These are phyloP conservation scores for Pagrus major DNA, from an alignment of 2,113 vertebrate genomes.

Conservation along the genomic window DNA sequence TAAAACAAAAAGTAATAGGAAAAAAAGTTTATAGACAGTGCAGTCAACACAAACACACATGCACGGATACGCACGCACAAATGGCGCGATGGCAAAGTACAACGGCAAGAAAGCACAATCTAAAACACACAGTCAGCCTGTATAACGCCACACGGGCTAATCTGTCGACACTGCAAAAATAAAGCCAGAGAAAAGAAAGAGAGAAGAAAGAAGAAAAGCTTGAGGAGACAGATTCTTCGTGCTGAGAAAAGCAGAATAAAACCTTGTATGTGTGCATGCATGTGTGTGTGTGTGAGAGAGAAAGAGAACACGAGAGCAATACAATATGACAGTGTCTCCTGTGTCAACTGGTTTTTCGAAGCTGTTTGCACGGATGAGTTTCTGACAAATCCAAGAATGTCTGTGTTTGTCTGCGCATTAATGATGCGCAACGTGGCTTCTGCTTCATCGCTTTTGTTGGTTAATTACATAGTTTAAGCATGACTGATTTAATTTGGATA, in stretches of 20 bases:
- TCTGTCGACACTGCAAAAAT: slow-evolving; percentile 67
- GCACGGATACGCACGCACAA: slow-evolving; percentile 11
- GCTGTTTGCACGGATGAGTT: not conserved
- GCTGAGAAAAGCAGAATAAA: slow-evolving; percentile 65
- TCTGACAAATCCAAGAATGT: not conserved
- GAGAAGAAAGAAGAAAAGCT: slow-evolving; percentile 43
- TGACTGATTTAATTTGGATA: slow-evolving; percentile 24
- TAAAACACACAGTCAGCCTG: slow-evolving; percentile 41
- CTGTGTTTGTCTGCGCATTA: slow-evolving; percentile 6
- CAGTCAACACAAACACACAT: slow-evolving; percentile 17
- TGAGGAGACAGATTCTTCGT: slow-evolving; percentile 41
- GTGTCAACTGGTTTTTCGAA: slow-evolving; percentile 42
- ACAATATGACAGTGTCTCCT: slow-evolving; percentile 6
- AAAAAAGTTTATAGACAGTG: slow-evolving; percentile 24
- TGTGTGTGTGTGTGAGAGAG: not conserved
- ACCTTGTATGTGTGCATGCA: slow-evolving; percentile 19
- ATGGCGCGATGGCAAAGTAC: slow-evolving; percentile 17
- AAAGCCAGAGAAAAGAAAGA: slow-evolving; percentile 38
- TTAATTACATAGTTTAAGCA: slow-evolving; percentile 17
- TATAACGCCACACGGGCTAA: slow-evolving; percentile 49
- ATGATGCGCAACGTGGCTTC: slow-evolving; percentile 11
- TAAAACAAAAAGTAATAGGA: slow-evolving; percentile 13
- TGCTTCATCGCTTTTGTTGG: slow-evolving; percentile 14
- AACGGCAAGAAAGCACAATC: slow-evolving; percentile 30
- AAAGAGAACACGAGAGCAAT: slow-evolving; percentile 16